Evolutionary conservation across 2,888 invertebrate species (phyloP), one percentile per base, ranked within the genome.

Genomic region (Tiliacea citrago): DNA sequence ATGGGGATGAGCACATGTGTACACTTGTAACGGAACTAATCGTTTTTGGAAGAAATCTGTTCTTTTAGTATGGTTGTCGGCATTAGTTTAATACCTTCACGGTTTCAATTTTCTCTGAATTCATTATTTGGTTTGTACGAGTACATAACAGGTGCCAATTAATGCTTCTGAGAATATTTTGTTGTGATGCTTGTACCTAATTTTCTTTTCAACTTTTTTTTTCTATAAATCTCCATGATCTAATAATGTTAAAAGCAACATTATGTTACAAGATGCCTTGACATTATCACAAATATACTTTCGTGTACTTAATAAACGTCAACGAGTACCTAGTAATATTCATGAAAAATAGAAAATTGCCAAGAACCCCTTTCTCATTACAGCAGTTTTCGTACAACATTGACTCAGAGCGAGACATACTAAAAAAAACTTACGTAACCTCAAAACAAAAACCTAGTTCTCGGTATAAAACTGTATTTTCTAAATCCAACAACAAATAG

Each of bases 11-110:
- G 86, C 92, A 90, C 94, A 94, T 94, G 93, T 94, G 95, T 89
- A 89, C 89, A 93, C 94, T 95, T 94, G 94, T 93, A 88, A 88
- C 92, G 94, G 93, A 95, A 95, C 95, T 94, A 96, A 96, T 95
- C 94, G 93, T 87, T 91, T 90, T 93, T 88, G 84, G 79, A 88
- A 86, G 86, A 86, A 88, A 89, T 90, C 88, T 86, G 84, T 81
- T 80, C 76, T 82, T 89, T 88, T 66, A 81, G 66, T 78, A 89
- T 85, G 91, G 88, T 86, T 86, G 85, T 90, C 85, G 82, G 85
- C 70, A 81, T 88, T 88, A 84, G 79, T 85, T 63, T 86, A 79
- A 87, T 88, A 71, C 16, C 13, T 69, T 81, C 75, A 77, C 42
- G 60, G 65, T 68, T 58, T 62, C 67, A 57, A 77, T 75, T 72